phyloP scores from a whole-genome alignment of 2,888 invertebrate species.

The Campoletis raptor region DNA sequence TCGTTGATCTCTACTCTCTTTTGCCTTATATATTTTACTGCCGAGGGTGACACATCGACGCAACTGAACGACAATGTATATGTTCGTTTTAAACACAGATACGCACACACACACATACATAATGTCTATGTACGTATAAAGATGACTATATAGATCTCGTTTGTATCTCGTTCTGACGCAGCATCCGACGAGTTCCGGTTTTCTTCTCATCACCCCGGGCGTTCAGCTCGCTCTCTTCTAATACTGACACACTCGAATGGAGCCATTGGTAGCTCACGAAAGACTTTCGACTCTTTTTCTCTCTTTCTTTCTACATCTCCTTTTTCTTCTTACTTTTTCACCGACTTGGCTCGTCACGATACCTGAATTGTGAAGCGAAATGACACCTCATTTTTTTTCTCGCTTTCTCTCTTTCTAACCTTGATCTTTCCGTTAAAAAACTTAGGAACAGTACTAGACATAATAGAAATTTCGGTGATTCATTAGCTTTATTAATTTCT shows the following conservation, averaged over 20 bases:
- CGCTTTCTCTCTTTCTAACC: slow-evolving; percentile 42
- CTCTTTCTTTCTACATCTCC: slow-evolving; percentile 2
- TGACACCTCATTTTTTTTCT: slow-evolving; percentile 49
- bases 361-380: slow-evolving; percentile 60
- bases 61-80: slow-evolving; percentile 50
- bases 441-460: background rate
- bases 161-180: slow-evolving; percentile 46
- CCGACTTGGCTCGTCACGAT: slow-evolving; percentile 37
- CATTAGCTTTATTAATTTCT: background rate
- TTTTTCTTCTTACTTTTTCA: background rate
- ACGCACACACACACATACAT: background rate
- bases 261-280: slow-evolving; percentile 47
- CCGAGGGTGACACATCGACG: slow-evolving; percentile 63
- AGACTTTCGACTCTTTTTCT: slow-evolving; percentile 62
- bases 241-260: slow-evolving; percentile 60
- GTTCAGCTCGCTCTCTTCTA: slow-evolving; percentile 63
- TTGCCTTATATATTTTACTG: slow-evolving; percentile 65
- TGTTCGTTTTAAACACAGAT: slow-evolving; percentile 1
- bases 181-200: slow-evolving; percentile 63
- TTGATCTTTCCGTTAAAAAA: slow-evolving; percentile 23
- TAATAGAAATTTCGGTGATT: background rate
- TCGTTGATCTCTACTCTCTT: slow-evolving; percentile 66
- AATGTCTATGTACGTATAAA: slow-evolving; percentile 12
- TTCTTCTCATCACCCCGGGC: slow-evolving; percentile 63
- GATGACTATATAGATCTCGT: slow-evolving; percentile 49